phyloP scores from a whole-genome alignment of 2,888 invertebrate genomes.

The Anthoptus insignis region DNA sequence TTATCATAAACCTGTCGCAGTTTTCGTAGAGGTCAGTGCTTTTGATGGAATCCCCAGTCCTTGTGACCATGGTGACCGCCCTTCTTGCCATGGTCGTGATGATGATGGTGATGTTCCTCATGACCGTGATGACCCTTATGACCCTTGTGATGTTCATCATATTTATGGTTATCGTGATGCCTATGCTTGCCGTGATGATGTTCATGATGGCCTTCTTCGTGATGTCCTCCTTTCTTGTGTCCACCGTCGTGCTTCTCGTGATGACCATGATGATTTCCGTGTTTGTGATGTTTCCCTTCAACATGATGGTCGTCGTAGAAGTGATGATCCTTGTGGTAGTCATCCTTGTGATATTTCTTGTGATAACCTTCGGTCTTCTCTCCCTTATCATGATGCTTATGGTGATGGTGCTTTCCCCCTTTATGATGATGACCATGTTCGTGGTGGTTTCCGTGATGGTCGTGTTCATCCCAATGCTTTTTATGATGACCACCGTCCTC shows the following conservation, averaged over 20 bases:
- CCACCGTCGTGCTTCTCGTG: conserved; percentile 75
- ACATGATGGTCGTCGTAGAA: conserved; percentile 81
- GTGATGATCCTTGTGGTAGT: conserved; percentile 82
- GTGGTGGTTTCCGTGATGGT: conserved; percentile 77
- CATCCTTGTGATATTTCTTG: conserved; percentile 82
- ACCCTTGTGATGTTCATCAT: conserved; percentile 79
- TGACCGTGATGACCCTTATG: conserved; percentile 83
- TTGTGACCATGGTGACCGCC: conserved; percentile 79
- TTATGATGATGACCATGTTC: conserved; percentile 81
- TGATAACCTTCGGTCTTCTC: conserved; percentile 79
- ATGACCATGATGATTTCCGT: conserved; percentile 79
- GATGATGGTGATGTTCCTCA: conserved; percentile 80
- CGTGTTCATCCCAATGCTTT: conserved; percentile 78
- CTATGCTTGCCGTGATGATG: conserved; percentile 79
- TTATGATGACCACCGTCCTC: conserved; percentile 79
- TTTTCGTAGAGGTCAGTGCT: conserved; percentile 68
- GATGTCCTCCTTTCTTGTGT: conserved; percentile 82
- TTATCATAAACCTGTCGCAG: conserved; percentile 66
- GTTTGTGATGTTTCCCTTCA: conserved; percentile 82
- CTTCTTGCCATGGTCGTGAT: conserved; percentile 83
- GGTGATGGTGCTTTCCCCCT: conserved; percentile 78
- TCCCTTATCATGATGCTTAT: conserved; percentile 80
- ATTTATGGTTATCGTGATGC: conserved; percentile 80
- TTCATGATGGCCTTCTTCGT: conserved; percentile 77
- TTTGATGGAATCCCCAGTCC: conserved; percentile 81